Percentiles rank a stretch among this genome's conserved stretches.
phyloP scores from a whole-genome alignment of 2,797 vertebrate species.

The Caiman crocodilus region DNA sequence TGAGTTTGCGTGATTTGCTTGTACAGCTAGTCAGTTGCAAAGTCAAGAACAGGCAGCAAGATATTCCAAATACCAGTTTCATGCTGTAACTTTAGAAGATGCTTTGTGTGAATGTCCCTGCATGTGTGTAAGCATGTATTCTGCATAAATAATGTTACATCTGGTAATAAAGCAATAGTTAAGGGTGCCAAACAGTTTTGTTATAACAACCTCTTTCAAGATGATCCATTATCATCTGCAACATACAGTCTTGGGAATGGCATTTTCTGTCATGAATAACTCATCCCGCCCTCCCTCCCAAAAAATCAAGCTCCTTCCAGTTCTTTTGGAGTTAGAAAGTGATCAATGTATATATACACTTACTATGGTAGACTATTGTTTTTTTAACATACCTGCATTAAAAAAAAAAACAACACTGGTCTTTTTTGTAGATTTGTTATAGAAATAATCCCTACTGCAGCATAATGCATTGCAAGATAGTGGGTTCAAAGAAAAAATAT shows the following conservation, averaged over 20 bases:
- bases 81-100: background rate
- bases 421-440: background rate
- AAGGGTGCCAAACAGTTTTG: background rate
- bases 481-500: background rate
- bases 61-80: background rate
- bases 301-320: background rate
- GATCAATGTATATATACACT: background rate
- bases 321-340: background rate
- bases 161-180: background rate
- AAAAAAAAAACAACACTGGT: too few species aligned
- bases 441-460: background rate
- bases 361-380: background rate
- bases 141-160: background rate
- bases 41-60: conserved; percentile 33
- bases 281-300: background rate
- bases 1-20: background rate
- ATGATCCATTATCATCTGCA: background rate
- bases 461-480: background rate
- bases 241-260: background rate
- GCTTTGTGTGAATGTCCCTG: background rate
- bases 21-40: conserved; percentile 38
- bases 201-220: background rate
- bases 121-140: background rate
- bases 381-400: background rate
- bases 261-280: background rate